Base-by-base conservation (phyloP, 2,888 invertebrate species). In the Lepetodrilus schrolli region DNA sequence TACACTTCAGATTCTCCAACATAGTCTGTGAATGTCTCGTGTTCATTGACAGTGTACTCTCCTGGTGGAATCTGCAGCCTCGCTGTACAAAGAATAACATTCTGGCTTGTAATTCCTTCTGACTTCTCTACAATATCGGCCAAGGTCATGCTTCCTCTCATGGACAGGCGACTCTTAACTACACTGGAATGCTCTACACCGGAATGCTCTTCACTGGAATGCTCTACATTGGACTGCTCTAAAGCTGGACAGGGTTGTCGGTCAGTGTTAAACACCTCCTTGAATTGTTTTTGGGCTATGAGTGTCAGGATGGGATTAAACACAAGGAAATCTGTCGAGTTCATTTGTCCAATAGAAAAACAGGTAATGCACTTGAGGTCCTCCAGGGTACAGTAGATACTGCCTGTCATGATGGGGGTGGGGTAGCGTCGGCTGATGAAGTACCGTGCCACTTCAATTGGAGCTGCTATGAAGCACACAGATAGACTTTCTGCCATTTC, bases 341-440 rank as follows among this genome's bases (percentile, higher is more conserved):
- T 66, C 66, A 66, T 66, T 43, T 66, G 66, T 4, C 66, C 66
- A 13, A 66, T 43, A 21, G 66, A 37, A 23, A 66, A 66, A 23
- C 66, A 66, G 20, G 66, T 20, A 23, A 66, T 66, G 21, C 37
- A 38, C 21, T 43, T 37, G 3, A 66, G 43, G 10, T 66, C 21
- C 8, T 13, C 7, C 10, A 66, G 13, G 10, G 66, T 23, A 13
- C 38, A 38, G 43, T 43, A 66, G 30, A 23, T 5, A 23, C 1
- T 20, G 23, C 43, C 66, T 4, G 17, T n/a, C 2, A 66, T 23
- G 8, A 66, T 20, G 8, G 38, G 43, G 1, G n/a, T 17, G 23
- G 23, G 26, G 23, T 38, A 38, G 5, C 26, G 30, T 26, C 8
- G 58, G 10, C n/a, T 30, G 1, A 20, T 20, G 38, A 66, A 66